Conservation (phyloP, 2,113 vertebrate genomes). For the Gallinago undulata region DNA sequence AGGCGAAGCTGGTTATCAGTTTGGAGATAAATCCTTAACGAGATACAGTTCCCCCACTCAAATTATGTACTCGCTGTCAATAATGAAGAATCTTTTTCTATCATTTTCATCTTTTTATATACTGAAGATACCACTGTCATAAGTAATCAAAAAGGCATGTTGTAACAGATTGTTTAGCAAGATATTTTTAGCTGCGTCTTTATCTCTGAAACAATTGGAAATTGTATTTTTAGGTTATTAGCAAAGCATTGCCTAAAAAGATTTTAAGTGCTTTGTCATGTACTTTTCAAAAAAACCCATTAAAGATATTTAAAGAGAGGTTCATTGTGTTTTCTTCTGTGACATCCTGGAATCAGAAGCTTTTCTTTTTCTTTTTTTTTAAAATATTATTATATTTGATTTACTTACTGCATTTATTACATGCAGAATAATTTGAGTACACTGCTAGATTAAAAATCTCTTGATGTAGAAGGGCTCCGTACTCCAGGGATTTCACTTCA, state of each 20-base stretch:
- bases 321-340: not conserved
- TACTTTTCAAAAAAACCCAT: not conserved
- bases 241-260: conserved; percentile 25
- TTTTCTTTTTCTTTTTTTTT: not conserved
- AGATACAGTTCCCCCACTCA: not conserved
- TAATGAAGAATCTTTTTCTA: not conserved
- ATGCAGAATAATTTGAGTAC: conserved; percentile 1
- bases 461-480: not conserved
- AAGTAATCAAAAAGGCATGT: not conserved
- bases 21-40: not conserved
- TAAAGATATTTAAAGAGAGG: not conserved
- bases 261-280: not conserved
- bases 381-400: not conserved
- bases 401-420: conserved; percentile 24
- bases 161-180: conserved; percentile 41
- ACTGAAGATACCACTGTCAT: not conserved
- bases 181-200: conserved; percentile 40
- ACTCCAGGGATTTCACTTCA: conserved; percentile 36
- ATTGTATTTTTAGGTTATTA: conserved; percentile 61
- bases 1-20: not conserved
- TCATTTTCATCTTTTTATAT: not conserved
- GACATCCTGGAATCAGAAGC: not conserved
- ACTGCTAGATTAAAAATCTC: not conserved
- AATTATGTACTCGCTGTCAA: not conserved
- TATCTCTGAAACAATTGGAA: conserved; percentile 44